These are phyloP conservation scores for Aphidius gifuensis DNA, from an alignment of 1,140 invertebrate species.

Conservation along the genomic window DNA sequence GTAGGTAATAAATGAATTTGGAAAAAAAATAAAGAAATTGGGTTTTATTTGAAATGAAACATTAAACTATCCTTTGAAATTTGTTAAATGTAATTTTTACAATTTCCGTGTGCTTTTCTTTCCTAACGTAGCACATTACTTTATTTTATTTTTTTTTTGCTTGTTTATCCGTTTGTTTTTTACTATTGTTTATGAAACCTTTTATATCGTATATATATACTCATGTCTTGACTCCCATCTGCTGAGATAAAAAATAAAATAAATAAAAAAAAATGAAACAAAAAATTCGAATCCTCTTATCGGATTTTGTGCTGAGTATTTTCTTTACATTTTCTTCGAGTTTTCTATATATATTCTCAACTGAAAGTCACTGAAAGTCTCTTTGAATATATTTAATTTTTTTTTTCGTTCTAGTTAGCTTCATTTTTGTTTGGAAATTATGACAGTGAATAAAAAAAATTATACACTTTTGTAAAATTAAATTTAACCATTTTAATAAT, in stretches of 20 bases:
- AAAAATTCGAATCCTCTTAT: conserved; percentile 20
- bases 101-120: conserved; percentile 1
- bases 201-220: conserved; percentile 13
- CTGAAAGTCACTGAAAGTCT: conserved; percentile 7
- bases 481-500: no score
- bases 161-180: not conserved
- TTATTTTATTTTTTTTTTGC: conserved; percentile 8
- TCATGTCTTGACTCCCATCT: conserved; percentile 12
- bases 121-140: not conserved
- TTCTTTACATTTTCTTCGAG: conserved; percentile 19
- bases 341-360: not conserved
- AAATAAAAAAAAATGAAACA: not conserved
- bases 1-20: no score
- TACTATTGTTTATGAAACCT: conserved; percentile 18
- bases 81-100: not conserved
- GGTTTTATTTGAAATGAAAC: no score
- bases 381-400: conserved; percentile 6
- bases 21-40: no score
- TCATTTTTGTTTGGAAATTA: not conserved
- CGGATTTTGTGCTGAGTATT: conserved; percentile 20
- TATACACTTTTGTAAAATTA: no score
- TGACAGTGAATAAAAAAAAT: no score
- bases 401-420: not conserved
- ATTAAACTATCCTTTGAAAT: no score
- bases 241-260: conserved; percentile 15